Evolutionary conservation across 2,113 vertebrate species (phyloP), one percentile per base, ranked within the genome.

Genomic region (Theropithecus gelada): DNA sequence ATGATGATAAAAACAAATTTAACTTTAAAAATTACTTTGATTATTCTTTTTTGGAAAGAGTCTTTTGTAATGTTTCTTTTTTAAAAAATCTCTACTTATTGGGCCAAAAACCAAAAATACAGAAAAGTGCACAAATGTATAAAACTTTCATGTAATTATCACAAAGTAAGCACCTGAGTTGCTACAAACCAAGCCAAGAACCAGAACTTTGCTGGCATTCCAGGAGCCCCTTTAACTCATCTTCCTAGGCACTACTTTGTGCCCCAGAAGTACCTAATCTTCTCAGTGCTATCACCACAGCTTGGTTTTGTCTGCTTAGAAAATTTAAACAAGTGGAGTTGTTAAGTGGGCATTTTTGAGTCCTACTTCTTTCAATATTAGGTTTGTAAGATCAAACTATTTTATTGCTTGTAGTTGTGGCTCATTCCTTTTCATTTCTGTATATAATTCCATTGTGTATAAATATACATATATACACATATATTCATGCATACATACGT

Each of bases 1-100:
- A 68, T 38, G 18, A 94, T 78, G 11, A 66, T 87, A 66, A 90
- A 96, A 96, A 55, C 23, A 75, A 95, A 59, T 68, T 68, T 55
- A 61, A 72, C 13, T 52, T 64, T 12, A n/a, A 73, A 95, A 92
- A 85, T 40, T 18, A 93, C 13, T 76, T n/a, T 48, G 1, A 11
- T 20, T 80, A n/a, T 38, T 70, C n/a, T 17, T 57, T 68, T 86
- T 40, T 83, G 23, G 45, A 73, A 76, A 68, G 76, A 68, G 82
- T 13, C 48, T 72, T 73, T 55, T 40, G 80, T 35, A 89, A 84
- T 61, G 35, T 10, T 89, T 43, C 38, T 35, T 45, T 84, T 84
- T 61, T 79, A 3, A 48, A 45, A 55, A 61, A 61, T 45, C 16
- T 59, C 40, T 48, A 55, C 14, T 17, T 84, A 78, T 32, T 85